Evolutionary conservation across 1,140 invertebrate genomes (phyloP), one percentile per base, ranked within the genome.

Genomic region (Drosophila truncata): DNA sequence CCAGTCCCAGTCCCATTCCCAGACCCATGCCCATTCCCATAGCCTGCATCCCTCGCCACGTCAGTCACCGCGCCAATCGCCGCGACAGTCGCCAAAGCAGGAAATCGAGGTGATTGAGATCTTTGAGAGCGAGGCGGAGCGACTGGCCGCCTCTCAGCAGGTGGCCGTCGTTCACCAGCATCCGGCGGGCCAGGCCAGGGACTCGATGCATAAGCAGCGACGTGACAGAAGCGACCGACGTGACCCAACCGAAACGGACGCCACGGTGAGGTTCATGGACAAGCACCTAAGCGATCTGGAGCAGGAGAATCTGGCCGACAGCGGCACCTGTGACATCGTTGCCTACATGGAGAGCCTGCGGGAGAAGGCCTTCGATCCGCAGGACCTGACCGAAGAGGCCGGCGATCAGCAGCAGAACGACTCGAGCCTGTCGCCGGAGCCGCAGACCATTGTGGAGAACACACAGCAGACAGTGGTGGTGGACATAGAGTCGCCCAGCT

Each of bases 91-190:
- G 39, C 91, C 91, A 49, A 92, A 92, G 44, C 80, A 86, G 67
- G 91, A 92, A 46, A 91, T 92, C 60, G 84, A 92, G 70, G 91
- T 92, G 5, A 92, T 92, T 31, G 91, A 92, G 66, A 92, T 92
- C 72, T 92, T 92, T 37, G 77, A 90, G 49, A 90, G 80, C 47
- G 91, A 92, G 70, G 59, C 91, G 16, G 85, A 88, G 44, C 88
- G 90, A 29, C 27, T 91, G 69, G 83, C 88, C 25, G 88, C 91
- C 52, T 75, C 82, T 4, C 78, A 91, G 55, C 91, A 92, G 78
- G 91, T 92, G 57, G 77, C 91, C 42, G 91, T 92, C 39, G 91
- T 92, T 71, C 91, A 92, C 73, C 79, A 88, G 63, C 73, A 91
- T 78, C 50, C 65, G 37, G 47, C 29, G 63, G 73, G 29, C 61